Percentiles rank a stretch among this genome's conserved stretches.
Conservation (phyloP, 1,140 invertebrate species). For the Drosophila nasuta region DNA sequence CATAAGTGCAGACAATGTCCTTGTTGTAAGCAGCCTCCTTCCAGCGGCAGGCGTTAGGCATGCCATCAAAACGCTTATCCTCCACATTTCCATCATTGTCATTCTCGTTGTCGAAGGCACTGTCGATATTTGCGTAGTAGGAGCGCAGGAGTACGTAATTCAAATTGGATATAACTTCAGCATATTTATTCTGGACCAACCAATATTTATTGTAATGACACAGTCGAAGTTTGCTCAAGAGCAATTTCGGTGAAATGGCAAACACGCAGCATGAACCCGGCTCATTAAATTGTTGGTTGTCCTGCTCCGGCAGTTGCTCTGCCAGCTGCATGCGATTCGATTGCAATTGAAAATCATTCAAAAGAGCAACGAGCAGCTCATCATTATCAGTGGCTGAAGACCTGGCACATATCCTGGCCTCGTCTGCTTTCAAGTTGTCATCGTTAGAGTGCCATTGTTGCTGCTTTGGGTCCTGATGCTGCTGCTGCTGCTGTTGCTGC, state of each 20-base stretch:
- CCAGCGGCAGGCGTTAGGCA: constrained; percentile 40
- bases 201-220: constrained; percentile 85
- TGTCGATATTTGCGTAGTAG: constrained; percentile 71
- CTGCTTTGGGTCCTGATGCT: constrained; percentile 9
- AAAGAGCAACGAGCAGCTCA: constrained; percentile 84
- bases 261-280: constrained; percentile 63
- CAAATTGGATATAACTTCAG: constrained; percentile 84
- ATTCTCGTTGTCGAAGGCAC: constrained; percentile 49
- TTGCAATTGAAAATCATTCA: constrained; percentile 85
- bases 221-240: constrained; percentile 82
- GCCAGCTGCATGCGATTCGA: constrained; percentile 65
- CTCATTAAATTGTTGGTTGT: constrained; percentile 63
- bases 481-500: constrained; percentile 34
- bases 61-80: constrained; percentile 9
- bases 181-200: constrained; percentile 85
- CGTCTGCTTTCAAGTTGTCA: constrained; percentile 56
- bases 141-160: constrained; percentile 78
- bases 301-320: constrained; percentile 16
- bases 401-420: constrained; percentile 66
- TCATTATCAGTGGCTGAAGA: constrained; percentile 81
- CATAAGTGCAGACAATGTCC: constrained; percentile 80
- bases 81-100: constrained; percentile 16
- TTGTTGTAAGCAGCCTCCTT: constrained; percentile 38
- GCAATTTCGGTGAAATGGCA: constrained; percentile 84
- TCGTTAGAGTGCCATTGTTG: constrained; percentile 80